phyloP scores from a whole-genome alignment of 92 coral and sea anemone species.

The Hydrozoanthus gracilis region DNA sequence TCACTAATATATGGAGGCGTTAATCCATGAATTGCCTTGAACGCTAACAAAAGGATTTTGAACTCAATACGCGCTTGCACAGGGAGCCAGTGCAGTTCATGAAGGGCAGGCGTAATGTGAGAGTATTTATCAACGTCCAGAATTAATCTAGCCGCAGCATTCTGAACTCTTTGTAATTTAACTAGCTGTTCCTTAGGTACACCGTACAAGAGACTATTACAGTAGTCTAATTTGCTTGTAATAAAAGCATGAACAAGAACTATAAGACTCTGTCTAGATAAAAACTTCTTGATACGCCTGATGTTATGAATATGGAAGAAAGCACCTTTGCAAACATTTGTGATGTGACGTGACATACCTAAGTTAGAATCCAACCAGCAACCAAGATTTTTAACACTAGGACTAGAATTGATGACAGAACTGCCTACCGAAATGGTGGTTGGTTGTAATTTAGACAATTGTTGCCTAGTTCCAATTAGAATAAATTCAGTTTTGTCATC shows the following conservation, averaged over 20 bases:
- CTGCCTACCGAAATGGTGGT: constrained; percentile 25
- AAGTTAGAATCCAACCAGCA: constrained; percentile 65
- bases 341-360: constrained; percentile 55
- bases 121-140: constrained; percentile 17
- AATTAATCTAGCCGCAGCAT: neutral
- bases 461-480: constrained; percentile 61
- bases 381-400: constrained; percentile 61
- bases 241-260: constrained; percentile 16
- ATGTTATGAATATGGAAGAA: constrained; percentile 68
- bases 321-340: constrained; percentile 49
- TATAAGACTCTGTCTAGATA: constrained; percentile 24
- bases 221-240: neutral
- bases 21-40: constrained; percentile 15
- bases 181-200: neutral
- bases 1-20: constrained; percentile 15
- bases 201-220: neutral
- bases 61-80: constrained; percentile 18
- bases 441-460: constrained; percentile 55
- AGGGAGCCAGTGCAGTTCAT: constrained; percentile 19
- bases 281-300: constrained; percentile 61
- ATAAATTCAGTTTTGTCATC: constrained; percentile 57
- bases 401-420: constrained; percentile 26
- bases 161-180: neutral
- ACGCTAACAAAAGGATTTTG: constrained; percentile 6
- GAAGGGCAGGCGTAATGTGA: constrained; percentile 17